These are phyloP conservation scores for Pseudochirops cupreus DNA, from an alignment of 2,797 vertebrate species.

Conservation along the genomic window DNA sequence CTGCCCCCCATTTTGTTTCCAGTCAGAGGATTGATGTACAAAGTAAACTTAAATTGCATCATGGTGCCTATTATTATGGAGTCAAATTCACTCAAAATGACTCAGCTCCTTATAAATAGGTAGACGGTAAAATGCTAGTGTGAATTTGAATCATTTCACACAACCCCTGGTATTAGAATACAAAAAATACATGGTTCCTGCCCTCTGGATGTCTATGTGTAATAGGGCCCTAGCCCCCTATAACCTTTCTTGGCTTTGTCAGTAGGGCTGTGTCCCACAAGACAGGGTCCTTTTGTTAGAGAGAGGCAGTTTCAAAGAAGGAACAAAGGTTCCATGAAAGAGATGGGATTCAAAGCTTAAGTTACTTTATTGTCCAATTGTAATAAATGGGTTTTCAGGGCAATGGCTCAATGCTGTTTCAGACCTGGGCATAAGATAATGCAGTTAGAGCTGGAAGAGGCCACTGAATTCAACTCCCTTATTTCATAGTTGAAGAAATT, in stretches of 20 bases:
- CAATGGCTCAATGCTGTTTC: neutral
- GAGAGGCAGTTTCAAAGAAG: neutral
- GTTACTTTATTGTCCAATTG: neutral
- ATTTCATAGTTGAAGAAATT: neutral
- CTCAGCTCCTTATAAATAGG: neutral
- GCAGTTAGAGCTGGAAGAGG: neutral
- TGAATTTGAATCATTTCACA: neutral
- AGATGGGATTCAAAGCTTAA: neutral
- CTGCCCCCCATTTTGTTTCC: neutral
- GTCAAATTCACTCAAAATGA: neutral
- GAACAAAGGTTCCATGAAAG: neutral
- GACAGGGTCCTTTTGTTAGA: neutral
- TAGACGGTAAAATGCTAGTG: neutral
- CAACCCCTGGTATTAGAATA: neutral
- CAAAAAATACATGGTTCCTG: neutral
- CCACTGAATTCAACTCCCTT: neutral
- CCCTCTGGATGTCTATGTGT: neutral
- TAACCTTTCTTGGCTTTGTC: neutral
- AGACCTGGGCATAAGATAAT: neutral
- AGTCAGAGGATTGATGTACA: neutral
- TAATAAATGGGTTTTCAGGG: neutral
- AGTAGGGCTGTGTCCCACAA: neutral
- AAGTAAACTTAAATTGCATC: conserved; percentile 18
- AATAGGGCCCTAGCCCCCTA: neutral
- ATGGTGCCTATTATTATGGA: neutral